phyloP scores from a whole-genome alignment of 2,113 vertebrate species.

The Galemys pyrenaicus region DNA sequence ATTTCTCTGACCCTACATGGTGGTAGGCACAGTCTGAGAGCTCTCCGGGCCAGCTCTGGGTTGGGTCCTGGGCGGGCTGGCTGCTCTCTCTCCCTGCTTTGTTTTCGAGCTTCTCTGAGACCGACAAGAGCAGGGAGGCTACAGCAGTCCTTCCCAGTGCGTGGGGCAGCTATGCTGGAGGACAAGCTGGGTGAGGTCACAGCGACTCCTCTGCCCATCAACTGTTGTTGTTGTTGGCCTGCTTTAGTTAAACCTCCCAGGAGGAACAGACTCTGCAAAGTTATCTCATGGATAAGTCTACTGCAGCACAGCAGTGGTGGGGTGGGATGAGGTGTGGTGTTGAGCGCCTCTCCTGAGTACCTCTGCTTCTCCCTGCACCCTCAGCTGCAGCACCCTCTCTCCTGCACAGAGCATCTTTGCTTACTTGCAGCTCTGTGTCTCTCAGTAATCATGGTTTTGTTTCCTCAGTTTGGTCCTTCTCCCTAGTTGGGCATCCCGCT shows the following conservation, averaged over 20 bases:
- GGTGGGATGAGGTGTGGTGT: not conserved
- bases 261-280: not conserved
- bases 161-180: not conserved
- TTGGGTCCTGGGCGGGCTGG: not conserved
- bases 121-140: not conserved
- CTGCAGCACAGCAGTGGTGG: not conserved
- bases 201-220: not conserved
- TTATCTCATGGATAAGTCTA: not conserved
- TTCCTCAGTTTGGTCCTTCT: not conserved
- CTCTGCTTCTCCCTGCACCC: not conserved
- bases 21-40: not conserved
- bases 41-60: too few species aligned
- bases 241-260: not conserved
- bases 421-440: not conserved
- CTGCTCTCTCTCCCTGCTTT: not conserved
- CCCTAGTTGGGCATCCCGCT: not conserved
- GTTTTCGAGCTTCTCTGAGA: not conserved
- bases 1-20: too few species aligned
- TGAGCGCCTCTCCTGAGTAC: not conserved
- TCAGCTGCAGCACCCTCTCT: too few species aligned
- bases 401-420: not conserved
- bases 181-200: not conserved
- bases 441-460: not conserved
- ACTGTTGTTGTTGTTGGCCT: not conserved
- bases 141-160: not conserved